Conservation (phyloP, 1,140 invertebrate species). For the Bombus cullumanus region DNA sequence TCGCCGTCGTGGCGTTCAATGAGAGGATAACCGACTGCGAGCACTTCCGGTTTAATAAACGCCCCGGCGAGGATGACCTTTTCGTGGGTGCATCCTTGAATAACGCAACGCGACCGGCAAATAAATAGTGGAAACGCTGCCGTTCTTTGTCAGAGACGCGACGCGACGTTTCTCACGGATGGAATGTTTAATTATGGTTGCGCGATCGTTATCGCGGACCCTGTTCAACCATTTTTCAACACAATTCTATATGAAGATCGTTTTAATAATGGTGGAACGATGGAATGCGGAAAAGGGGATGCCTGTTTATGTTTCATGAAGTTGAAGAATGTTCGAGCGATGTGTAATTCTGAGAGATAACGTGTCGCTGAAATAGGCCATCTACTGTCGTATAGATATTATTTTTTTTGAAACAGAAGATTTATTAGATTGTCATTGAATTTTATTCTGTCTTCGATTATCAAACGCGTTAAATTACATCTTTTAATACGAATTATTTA, state of each 20-base stretch:
- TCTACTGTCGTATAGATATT: no score
- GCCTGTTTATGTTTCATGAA: background rate
- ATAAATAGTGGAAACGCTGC: background rate
- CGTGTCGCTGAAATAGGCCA: background rate
- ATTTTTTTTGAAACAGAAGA: background rate
- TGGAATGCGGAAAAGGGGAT: background rate
- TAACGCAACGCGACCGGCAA: background rate
- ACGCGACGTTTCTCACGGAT: conserved; percentile 3
- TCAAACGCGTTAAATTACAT: no score
- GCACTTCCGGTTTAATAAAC: conserved; percentile 64
- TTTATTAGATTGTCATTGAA: background rate
- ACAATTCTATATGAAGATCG: background rate
- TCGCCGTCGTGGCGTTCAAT: conserved; percentile 64
- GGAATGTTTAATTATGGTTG: background rate
- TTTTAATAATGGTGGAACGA: background rate
- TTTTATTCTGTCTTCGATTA: no score
- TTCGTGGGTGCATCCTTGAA: conserved; percentile 9
- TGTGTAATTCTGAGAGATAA: background rate
- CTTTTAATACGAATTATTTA: background rate
- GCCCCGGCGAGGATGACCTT: conserved; percentile 44
- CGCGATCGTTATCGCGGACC: background rate
- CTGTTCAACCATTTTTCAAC: background rate
- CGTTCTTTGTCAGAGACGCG: conserved; percentile 2
- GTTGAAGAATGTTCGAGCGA: background rate
- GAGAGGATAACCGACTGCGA: conserved; percentile 58